phyloP scores from a whole-genome alignment of 1,140 invertebrate species.

The Hydropsyche tenuis region DNA sequence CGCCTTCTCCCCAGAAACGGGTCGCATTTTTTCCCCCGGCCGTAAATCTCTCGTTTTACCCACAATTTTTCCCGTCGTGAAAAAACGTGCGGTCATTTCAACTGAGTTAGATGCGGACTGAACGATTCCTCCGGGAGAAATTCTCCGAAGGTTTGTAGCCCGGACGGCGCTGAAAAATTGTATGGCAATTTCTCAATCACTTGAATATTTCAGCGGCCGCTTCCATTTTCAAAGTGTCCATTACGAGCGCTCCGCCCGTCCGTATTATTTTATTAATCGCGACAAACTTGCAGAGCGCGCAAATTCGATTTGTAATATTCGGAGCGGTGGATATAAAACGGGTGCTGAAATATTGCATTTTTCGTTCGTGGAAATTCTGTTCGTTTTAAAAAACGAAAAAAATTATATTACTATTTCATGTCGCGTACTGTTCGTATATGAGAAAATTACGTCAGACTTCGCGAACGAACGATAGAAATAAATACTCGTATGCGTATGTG shows the following conservation, averaged over 20 bases:
- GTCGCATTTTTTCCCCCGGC: slow-evolving; percentile 13
- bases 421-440: no score
- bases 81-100: slow-evolving; percentile 44
- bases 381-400: no score
- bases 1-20: not conserved
- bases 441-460: not conserved
- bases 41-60: slow-evolving; percentile 41
- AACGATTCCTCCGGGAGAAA: slow-evolving; percentile 33
- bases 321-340: no score
- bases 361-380: no score
- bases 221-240: slow-evolving; percentile 23
- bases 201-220: slow-evolving; percentile 26
- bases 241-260: not conserved
- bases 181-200: slow-evolving; percentile 37
- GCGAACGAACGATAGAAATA: not conserved
- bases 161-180: slow-evolving; percentile 34
- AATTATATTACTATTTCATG: no score
- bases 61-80: slow-evolving; percentile 31
- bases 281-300: no score
- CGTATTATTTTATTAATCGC: not conserved
- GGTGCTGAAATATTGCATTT: no score
- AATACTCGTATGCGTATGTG: not conserved
- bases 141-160: slow-evolving; percentile 31
- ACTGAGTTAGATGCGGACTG: slow-evolving; percentile 37
- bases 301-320: no score